A percentile compares a stretch with the other conserved stretches of the same genome.
Conservation (phyloP, 2,888 invertebrate species). For the Pogonocherus hispidulus region DNA sequence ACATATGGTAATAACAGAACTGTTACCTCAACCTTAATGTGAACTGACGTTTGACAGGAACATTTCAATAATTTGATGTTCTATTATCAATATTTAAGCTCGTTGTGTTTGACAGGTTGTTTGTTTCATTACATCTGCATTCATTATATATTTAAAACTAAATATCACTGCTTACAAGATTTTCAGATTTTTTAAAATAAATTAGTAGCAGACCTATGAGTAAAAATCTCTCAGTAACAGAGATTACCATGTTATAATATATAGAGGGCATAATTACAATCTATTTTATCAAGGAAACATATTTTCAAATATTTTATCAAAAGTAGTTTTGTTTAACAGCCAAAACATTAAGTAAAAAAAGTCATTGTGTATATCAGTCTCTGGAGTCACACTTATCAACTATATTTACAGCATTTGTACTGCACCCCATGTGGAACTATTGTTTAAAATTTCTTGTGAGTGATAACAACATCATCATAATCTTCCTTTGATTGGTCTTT, state of each 20-base stretch:
- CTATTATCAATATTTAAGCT: too few relatives aligned
- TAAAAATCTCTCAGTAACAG: background rate
- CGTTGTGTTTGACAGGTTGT: too few relatives aligned
- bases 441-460: conserved; percentile 53
- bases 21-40: too few relatives aligned
- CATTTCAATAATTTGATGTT: too few relatives aligned
- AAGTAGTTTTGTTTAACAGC: conserved; percentile 4
- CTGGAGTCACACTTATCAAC: conserved; percentile 13
- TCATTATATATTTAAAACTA: background rate
- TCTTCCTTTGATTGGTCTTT: conserved; percentile 72
- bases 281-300: background rate
- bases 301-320: background rate
- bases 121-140: background rate
- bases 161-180: conserved; percentile 24
- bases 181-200: background rate
- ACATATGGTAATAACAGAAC: too few relatives aligned
- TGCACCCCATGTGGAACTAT: background rate
- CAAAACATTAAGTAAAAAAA: conserved; percentile 31
- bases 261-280: conserved; percentile 9
- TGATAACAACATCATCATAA: conserved; percentile 60
- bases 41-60: too few relatives aligned
- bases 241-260: background rate
- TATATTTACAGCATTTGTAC: conserved; percentile 18
- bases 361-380: conserved; percentile 14
- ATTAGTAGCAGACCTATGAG: background rate